Conservation (phyloP, 92 coral and sea anemone genomes). For the Isaurus tuberculatus region DNA sequence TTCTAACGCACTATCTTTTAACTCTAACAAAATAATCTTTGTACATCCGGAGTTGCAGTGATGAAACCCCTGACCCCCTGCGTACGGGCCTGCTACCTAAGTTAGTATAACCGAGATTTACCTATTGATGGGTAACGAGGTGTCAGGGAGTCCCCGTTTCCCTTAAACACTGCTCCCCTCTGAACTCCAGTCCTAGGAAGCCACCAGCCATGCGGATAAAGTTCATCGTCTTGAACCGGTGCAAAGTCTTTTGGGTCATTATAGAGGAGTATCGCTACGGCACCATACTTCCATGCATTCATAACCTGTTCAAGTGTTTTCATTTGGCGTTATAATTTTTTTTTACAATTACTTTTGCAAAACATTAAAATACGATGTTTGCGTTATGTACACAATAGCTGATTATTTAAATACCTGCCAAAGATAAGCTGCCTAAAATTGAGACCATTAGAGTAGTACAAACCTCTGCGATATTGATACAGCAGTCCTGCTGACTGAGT, state of each 20-base stretch:
- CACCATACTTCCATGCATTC: constrained; percentile 80
- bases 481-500: too few relatives aligned
- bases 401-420: too few relatives aligned
- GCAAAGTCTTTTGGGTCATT: constrained; percentile 91
- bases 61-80: too few relatives aligned
- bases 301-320: constrained; percentile 66
- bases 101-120: not conserved
- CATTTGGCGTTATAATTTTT: not conserved
- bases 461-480: too few relatives aligned
- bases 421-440: too few relatives aligned
- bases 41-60: too few relatives aligned
- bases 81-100: too few relatives aligned
- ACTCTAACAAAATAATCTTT: too few relatives aligned
- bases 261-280: constrained; percentile 78
- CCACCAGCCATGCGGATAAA: constrained; percentile 91
- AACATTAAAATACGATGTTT: not conserved
- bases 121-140: constrained; percentile 97
- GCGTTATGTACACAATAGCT: not conserved
- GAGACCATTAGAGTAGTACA: too few relatives aligned
- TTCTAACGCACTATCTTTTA: too few relatives aligned
- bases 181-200: constrained; percentile 93
- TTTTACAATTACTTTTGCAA: not conserved
- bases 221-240: constrained; percentile 84
- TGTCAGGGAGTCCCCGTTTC: constrained; percentile 92
- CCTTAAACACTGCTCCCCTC: constrained; percentile 84